Evolutionary conservation across 2,113 vertebrate genomes (phyloP).

Genomic region (Rousettus leschenaultii): DNA sequence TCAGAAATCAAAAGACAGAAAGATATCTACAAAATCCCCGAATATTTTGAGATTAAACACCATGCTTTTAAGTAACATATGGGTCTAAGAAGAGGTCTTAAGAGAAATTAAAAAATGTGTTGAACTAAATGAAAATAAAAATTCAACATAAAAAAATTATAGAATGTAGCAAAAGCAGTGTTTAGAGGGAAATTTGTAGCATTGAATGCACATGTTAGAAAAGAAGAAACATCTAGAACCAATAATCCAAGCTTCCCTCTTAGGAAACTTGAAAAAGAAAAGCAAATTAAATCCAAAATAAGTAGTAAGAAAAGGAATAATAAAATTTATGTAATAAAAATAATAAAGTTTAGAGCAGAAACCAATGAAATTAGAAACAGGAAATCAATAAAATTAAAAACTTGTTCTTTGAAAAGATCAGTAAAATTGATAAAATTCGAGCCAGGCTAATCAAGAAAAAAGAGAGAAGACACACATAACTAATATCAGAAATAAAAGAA

Average conservation of each 20-base stretch:
- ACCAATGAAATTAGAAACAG: background rate
- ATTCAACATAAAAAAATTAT: background rate
- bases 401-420: background rate
- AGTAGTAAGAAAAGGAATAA: no score
- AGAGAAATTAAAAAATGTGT: background rate
- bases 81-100: background rate
- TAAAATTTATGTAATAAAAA: no score
- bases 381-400: no score
- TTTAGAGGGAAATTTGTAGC: no score
- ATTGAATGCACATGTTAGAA: background rate
- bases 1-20: no score
- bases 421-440: background rate
- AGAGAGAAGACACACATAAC: no score
- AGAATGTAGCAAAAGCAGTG: background rate
- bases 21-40: background rate
- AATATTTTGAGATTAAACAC: no score
- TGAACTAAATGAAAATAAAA: background rate
- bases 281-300: no score
- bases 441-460: background rate
- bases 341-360: no score
- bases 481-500: background rate
- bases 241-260: background rate
- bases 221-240: background rate
- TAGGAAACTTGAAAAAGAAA: background rate
- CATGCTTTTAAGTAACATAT: background rate